Evolutionary conservation across 2,113 vertebrate species (phyloP).

Genomic region (Dendrocopos noguchii): DNA sequence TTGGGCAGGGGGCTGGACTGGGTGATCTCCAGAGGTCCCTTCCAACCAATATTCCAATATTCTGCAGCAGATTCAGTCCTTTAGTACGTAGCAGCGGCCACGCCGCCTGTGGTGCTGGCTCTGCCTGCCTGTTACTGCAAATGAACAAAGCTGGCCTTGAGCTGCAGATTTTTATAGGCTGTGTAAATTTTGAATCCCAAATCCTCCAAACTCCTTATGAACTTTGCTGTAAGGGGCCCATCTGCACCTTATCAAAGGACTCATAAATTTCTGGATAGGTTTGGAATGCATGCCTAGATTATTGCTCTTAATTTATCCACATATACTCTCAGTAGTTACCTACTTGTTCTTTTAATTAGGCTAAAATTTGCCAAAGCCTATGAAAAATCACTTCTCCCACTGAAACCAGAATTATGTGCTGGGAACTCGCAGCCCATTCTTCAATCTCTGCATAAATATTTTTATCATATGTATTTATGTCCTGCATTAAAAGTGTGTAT

Average conservation of each 20-base stretch:
- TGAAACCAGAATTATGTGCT: neutral
- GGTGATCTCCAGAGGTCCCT: too few species aligned
- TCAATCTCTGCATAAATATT: constrained; percentile 38
- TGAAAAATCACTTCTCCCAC: constrained; percentile 11
- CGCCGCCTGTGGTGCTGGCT: neutral
- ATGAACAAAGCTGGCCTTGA: neutral
- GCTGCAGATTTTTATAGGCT: neutral
- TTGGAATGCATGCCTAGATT: neutral
- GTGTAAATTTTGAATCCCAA: neutral
- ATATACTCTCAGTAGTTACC: neutral
- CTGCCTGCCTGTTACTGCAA: neutral
- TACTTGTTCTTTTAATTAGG: constrained; percentile 37
- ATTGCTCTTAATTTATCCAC: neutral
- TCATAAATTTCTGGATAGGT: neutral
- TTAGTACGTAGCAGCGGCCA: neutral
- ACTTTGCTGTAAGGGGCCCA: neutral
- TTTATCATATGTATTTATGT: neutral
- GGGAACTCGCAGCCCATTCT: neutral
- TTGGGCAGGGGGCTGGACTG: too few species aligned
- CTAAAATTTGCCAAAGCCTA: constrained; percentile 17
- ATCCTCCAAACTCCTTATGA: neutral
- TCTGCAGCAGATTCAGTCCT: neutral
- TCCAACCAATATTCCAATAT: too few species aligned
- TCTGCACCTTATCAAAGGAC: neutral
- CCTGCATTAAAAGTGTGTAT: neutral